phyloP scores from a whole-genome alignment of 2,888 invertebrate genomes.

The Pediacus dermestoides region DNA sequence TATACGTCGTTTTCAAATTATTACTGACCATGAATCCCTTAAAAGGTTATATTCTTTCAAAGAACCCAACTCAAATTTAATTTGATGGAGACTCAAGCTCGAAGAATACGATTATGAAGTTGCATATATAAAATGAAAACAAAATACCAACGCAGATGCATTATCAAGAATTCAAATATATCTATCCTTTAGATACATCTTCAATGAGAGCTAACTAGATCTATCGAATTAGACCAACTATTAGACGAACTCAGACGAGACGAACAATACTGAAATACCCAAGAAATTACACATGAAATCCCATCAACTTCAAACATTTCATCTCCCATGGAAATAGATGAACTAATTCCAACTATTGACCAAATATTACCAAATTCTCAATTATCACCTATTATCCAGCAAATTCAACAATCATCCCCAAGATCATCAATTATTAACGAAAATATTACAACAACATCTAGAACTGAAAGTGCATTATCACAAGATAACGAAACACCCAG shows the following conservation, averaged over 20 bases:
- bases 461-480: no score
- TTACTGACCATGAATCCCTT: slow-evolving; percentile 39
- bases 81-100: slow-evolving; percentile 35
- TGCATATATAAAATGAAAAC: slow-evolving; percentile 26
- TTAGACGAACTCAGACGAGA: slow-evolving; percentile 7
- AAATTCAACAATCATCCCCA: no score
- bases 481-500: no score
- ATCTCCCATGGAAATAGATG: no score
- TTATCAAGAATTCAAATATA: slow-evolving; percentile 15
- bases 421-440: no score
- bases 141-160: slow-evolving; percentile 24
- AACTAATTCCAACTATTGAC: no score
- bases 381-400: no score
- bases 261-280: slow-evolving; percentile 13
- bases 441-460: no score
- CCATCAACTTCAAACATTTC: no score
- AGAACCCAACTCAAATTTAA: slow-evolving; percentile 30
- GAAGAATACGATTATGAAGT: slow-evolving; percentile 35
- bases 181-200: slow-evolving; percentile 5
- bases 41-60: slow-evolving; percentile 27
- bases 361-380: no score
- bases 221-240: slow-evolving; percentile 1
- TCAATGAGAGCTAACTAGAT: background rate
- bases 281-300: slow-evolving; percentile 7
- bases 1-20: slow-evolving; percentile 31